Evolutionary conservation across 2,113 vertebrate genomes (phyloP), one percentile per base, ranked within the genome.

Genomic region (Phrynocephalus versicolor): DNA sequence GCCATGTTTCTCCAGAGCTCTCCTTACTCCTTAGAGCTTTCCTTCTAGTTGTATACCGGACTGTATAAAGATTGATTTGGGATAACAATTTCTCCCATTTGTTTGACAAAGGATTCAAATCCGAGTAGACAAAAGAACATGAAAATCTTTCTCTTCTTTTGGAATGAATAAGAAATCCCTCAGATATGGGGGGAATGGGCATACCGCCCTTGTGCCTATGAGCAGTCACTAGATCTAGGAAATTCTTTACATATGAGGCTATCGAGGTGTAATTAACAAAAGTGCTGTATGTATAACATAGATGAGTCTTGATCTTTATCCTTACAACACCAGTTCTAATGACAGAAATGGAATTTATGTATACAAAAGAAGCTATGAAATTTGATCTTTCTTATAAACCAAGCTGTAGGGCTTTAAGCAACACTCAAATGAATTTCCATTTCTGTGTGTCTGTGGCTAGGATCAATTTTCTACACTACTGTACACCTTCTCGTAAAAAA

Each of bases 391-490:
- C 33, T 55, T 69, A 84, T 55, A 19, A 77, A 64, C 69, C n/a
- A 33, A 64, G 30, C n/a, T 70, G 57, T 6, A 67, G 75, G 14
- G 6, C 21, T 72, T 45, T 64, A 55, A 21, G 71, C 16, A 81
- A 74, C 62, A 19, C 41, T 19, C 25, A 72, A 55, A 9, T 65
- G 58, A 58, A 90, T 78, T 19, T 89, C 81, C 57, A 58, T 80
- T 60, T 2, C 84, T 79, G 33, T 71, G 30, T 35, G 76, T 74
- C 39, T 75, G 41, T 41, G 6, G 75, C 9, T 58, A 78, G 87
- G 15, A 82, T 65, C 81, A 87, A 82, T 88, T 82, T 92, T 88
- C n/a, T 30, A 78, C 33, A 65, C 37, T 83, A 80, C 19, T 25
- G 18, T 71, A 73, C 41, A 78, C 86, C 62, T 77, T 85, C 80